Evolutionary conservation across 2,797 vertebrate species (phyloP).

Genomic region (Rhinella marina): DNA sequence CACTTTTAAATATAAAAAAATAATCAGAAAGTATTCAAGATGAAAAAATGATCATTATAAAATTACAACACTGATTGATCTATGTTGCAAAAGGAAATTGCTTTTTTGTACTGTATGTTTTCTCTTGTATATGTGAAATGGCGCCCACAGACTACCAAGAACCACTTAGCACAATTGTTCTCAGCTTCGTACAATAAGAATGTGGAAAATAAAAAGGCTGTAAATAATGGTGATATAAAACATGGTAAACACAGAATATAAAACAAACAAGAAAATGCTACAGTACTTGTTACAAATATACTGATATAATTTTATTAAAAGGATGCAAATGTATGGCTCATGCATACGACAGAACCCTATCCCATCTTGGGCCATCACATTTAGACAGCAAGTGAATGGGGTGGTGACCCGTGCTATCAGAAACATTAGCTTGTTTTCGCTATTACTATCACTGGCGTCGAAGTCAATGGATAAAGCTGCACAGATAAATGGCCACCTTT

Average conservation of each 20-base stretch:
- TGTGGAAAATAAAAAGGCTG: background rate
- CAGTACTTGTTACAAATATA: background rate
- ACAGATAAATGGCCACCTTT: no score
- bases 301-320: background rate
- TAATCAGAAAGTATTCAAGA: background rate
- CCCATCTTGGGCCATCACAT: no score
- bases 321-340: background rate
- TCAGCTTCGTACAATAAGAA: background rate
- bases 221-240: background rate
- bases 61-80: background rate
- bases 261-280: no score
- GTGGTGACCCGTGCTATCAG: no score
- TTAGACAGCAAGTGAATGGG: no score
- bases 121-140: background rate
- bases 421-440: no score
- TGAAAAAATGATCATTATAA: background rate
- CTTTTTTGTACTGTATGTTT: constrained; percentile 5
- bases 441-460: no score
- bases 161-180: constrained; percentile 1
- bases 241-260: background rate
- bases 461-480: no score
- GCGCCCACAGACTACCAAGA: background rate
- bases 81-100: background rate
- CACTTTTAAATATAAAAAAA: background rate
- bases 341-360: no score